Evolutionary conservation across 2,888 invertebrate species (phyloP), one percentile per base, ranked within the genome.

Genomic region (Prosopocoilus inquinatus): DNA sequence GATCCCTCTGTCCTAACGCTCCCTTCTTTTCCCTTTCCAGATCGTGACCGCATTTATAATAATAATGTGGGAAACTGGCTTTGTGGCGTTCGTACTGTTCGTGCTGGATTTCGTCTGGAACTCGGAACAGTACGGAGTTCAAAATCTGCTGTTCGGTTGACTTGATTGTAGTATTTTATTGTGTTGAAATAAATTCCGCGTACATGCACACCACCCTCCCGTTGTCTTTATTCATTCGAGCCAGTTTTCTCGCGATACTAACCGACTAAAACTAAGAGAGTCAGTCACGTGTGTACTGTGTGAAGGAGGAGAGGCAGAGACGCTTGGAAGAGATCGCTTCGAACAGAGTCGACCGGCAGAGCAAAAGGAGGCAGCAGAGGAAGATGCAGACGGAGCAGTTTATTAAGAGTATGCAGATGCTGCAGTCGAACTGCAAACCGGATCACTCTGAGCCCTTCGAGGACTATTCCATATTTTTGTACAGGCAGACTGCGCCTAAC

Each of bases 381-480:
- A 86, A 88, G 68, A 85, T 87, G 77, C 87, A 87, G 68, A 91
- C 89, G 44, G 86, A 91, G 65, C 90, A 91, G 70, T 91, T 93
- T 77, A 81, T 86, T 76, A 91, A 91, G 78, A 92, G 91, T 74
- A 82, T 93, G 78, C 90, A 89, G 76, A 89, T 93, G 88, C 78
- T 93, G 67, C 89, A 90, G 68, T 85, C 88, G 2, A 91, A 91
- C 74, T 87, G 86, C 46, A 83, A 86, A 58, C 79, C 81, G 49
- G 83, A 84, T 47, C 84, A 86, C 28, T 78, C 79, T 51, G 78
- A 78, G 61, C 87, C 90, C 57, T 84, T 91, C 70, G 89, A 91
- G 78, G 89, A 92, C 78, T 91, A 91, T 78, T 90, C 91, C 20
- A 82, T 93, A 70, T 91, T 89, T 78, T 82, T 92, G 70, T 94